These are phyloP conservation scores for Tetrao urogallus DNA, from an alignment of 2,113 vertebrate genomes.

Conservation along the genomic window DNA sequence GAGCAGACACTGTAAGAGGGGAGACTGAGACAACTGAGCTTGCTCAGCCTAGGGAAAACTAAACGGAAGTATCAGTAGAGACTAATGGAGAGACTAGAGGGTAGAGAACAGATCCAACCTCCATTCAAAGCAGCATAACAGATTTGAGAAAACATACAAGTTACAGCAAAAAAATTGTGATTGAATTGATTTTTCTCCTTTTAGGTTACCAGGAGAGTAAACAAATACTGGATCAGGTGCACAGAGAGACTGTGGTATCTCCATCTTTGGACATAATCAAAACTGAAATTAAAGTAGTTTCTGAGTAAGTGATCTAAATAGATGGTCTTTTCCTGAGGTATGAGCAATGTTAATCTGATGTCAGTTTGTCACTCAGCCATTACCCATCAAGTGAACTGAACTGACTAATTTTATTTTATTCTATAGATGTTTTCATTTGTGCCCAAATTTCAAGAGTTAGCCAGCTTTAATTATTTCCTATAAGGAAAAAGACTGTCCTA, in stretches of 20 bases:
- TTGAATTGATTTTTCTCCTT: not conserved
- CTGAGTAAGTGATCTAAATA: not conserved
- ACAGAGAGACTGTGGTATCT: not conserved
- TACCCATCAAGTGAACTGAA: not conserved
- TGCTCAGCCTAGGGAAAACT: not conserved
- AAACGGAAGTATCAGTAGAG: fast-evolving
- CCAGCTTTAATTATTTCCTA: not conserved
- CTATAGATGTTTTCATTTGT: not conserved
- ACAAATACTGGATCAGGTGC: not conserved
- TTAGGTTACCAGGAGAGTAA: not conserved
- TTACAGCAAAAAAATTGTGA: not conserved
- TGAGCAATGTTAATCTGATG: not conserved
- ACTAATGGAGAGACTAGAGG: not conserved
- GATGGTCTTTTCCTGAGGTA: not conserved
- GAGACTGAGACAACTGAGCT: not conserved
- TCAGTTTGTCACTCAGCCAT: not conserved
- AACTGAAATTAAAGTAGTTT: not conserved
- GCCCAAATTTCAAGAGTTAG: not conserved
- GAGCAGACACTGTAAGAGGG: not conserved
- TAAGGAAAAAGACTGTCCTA: not conserved
- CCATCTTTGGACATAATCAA: not conserved
- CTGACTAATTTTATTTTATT: not conserved
- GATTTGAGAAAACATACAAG: not conserved
- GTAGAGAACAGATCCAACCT: not conserved
- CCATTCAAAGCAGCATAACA: not conserved